Conservation (phyloP, 2,797 vertebrate species). For the Fratercula arctica region DNA sequence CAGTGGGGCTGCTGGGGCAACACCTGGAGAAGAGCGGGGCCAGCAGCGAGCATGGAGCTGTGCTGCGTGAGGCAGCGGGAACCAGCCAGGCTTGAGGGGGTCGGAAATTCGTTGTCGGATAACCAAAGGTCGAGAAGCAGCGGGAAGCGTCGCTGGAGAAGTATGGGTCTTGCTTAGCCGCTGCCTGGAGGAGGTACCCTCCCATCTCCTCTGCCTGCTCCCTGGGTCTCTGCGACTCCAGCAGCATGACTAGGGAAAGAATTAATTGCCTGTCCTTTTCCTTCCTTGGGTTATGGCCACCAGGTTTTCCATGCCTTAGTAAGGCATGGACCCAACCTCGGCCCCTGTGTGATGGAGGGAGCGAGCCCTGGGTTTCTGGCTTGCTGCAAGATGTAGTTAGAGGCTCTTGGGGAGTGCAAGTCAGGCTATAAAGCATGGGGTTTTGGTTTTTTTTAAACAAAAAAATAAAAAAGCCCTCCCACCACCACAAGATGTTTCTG, state of each 20-base stretch:
- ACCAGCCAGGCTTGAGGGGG: fast-evolving
- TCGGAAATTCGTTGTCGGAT: fast-evolving
- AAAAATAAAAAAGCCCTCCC: slow-evolving; percentile 54
- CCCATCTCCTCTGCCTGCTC: not conserved
- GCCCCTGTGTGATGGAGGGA: not conserved
- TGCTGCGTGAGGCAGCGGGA: not conserved
- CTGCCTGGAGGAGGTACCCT: not conserved
- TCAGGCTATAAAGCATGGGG: slow-evolving; percentile 26
- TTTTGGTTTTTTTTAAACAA: not conserved
- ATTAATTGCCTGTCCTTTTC: not conserved
- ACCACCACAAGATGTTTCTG: slow-evolving; percentile 70
- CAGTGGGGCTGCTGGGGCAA: not conserved
- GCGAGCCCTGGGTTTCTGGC: not conserved
- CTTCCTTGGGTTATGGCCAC: not conserved
- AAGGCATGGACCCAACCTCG: not conserved
- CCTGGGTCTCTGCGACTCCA: not conserved
- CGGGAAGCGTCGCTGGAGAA: fast-evolving
- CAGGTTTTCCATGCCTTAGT: slow-evolving; percentile 21
- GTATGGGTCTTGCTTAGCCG: not conserved
- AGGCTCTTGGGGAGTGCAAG: not conserved
- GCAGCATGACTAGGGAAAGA: not conserved
- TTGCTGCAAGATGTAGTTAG: not conserved
- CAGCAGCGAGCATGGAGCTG: not conserved
- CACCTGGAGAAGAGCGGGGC: not conserved
- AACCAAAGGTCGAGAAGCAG: fast-evolving